Conservation (phyloP, 2,113 vertebrate species). For the Gavia stellata region DNA sequence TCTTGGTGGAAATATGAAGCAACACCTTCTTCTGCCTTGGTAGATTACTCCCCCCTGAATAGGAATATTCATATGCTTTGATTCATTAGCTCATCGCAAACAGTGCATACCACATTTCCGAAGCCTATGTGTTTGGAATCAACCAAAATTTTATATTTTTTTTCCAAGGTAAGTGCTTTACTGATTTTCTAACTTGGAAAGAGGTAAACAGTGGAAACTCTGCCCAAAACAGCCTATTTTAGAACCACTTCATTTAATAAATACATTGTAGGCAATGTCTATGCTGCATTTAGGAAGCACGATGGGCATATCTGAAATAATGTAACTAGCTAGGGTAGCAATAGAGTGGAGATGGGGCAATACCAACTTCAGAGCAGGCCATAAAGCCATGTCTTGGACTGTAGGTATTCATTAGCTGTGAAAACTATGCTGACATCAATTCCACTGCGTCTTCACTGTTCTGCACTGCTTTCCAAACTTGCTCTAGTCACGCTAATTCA, state of each 20-base stretch:
- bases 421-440: neutral
- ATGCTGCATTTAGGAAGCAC: neutral
- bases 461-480: neutral
- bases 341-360: neutral
- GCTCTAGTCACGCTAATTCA: neutral
- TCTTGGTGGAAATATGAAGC: neutral
- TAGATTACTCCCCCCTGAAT: accelerated
- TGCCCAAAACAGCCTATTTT: neutral
- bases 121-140: neutral
- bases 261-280: neutral
- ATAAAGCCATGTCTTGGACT: neutral
- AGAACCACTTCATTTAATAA: neutral
- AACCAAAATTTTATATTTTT: neutral
- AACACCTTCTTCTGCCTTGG: neutral
- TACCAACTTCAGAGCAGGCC: neutral
- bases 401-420: neutral
- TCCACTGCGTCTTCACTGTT: neutral
- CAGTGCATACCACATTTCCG: neutral
- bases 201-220: neutral
- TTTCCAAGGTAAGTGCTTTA: neutral
- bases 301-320: neutral
- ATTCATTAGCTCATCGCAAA: neutral
- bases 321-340: neutral
- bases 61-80: neutral
- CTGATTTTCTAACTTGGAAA: neutral